These are phyloP conservation scores for Frankliniella fusca DNA, from an alignment of 2,888 invertebrate genomes.

Conservation along the genomic window DNA sequence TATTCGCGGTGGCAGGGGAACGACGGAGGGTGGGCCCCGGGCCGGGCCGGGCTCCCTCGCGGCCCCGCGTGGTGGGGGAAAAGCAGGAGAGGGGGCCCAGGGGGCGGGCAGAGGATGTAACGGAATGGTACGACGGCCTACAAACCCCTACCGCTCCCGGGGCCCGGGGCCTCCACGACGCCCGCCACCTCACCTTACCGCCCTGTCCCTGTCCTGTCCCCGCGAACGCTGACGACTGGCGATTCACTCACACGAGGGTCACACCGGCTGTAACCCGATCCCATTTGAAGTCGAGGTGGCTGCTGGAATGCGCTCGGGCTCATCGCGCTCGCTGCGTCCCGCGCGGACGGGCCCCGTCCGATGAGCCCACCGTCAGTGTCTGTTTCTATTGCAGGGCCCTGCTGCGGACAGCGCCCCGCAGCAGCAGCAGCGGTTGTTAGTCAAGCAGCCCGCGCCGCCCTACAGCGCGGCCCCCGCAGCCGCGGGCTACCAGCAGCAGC, in stretches of 20 bases:
- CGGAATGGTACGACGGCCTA: conserved; percentile 25
- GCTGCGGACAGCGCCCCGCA: background rate
- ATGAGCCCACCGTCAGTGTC: background rate
- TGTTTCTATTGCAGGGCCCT: background rate
- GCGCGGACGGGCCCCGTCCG: background rate
- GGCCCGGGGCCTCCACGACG: background rate
- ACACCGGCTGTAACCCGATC: too few species aligned
- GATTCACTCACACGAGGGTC: background rate
- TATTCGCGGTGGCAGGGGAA: background rate
- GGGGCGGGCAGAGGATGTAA: conserved; percentile 21
- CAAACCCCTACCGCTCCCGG: background rate
- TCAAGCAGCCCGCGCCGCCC: background rate
- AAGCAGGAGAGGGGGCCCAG: background rate
- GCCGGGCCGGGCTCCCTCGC: too few species aligned
- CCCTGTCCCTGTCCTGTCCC: background rate
- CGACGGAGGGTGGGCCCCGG: background rate
- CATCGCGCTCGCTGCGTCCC: background rate
- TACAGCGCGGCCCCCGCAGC: background rate
- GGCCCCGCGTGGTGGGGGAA: background rate
- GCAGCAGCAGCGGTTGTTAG: background rate
- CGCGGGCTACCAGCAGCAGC: background rate
- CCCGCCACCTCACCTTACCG: background rate
- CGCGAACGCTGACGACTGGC: background rate
- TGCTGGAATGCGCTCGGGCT: too few species aligned
- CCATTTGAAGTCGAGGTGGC: too few species aligned